These are phyloP conservation scores for Pseudomyrmex flavicornis DNA, from an alignment of 1,140 invertebrate species.

Conservation along the genomic window DNA sequence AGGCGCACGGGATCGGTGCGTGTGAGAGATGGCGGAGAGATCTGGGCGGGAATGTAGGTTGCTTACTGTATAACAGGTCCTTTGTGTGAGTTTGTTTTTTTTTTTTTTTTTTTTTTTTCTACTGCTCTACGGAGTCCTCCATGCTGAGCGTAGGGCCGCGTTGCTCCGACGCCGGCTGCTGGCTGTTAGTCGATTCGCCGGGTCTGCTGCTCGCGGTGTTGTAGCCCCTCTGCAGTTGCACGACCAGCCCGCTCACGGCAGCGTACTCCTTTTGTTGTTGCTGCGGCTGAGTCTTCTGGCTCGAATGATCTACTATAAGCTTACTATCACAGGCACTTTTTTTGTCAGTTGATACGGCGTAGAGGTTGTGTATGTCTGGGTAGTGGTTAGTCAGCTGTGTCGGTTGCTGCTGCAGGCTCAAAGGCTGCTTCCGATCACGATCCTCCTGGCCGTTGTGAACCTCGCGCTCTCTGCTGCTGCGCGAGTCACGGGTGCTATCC, in stretches of 20 bases:
- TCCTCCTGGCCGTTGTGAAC: slow-evolving; percentile 78
- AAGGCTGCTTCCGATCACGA: slow-evolving; percentile 75
- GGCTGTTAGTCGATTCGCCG: slow-evolving; percentile 69
- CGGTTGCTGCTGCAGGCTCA: slow-evolving; percentile 72
- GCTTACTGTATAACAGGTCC: slow-evolving; percentile 62
- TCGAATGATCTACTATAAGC: slow-evolving; percentile 86
- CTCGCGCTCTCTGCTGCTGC: slow-evolving; percentile 80
- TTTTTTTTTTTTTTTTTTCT: slow-evolving; percentile 64
- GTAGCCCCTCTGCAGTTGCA: slow-evolving; percentile 82
- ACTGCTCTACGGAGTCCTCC: slow-evolving; percentile 84
- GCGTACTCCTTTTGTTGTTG: slow-evolving; percentile 77
- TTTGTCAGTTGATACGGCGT: slow-evolving; percentile 85
- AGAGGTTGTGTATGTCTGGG: slow-evolving; percentile 83
- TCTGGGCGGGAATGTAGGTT: slow-evolving; percentile 61
- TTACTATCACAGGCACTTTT: slow-evolving; percentile 86
- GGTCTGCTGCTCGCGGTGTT: slow-evolving; percentile 71
- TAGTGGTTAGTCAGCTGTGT: slow-evolving; percentile 81
- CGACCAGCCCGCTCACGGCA: slow-evolving; percentile 80
- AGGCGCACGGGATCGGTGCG: slow-evolving; percentile 46
- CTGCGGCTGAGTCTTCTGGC: slow-evolving; percentile 84
- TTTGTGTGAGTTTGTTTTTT: neutral
- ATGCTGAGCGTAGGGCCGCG: slow-evolving; percentile 79
- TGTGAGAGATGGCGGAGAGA: slow-evolving; percentile 33
- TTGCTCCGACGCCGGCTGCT: slow-evolving; percentile 77
- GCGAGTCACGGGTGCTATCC: slow-evolving; percentile 78